Base-by-base conservation (phyloP, 53 echinoderm and acorn worm species). In the Patiria pectinifera region DNA sequence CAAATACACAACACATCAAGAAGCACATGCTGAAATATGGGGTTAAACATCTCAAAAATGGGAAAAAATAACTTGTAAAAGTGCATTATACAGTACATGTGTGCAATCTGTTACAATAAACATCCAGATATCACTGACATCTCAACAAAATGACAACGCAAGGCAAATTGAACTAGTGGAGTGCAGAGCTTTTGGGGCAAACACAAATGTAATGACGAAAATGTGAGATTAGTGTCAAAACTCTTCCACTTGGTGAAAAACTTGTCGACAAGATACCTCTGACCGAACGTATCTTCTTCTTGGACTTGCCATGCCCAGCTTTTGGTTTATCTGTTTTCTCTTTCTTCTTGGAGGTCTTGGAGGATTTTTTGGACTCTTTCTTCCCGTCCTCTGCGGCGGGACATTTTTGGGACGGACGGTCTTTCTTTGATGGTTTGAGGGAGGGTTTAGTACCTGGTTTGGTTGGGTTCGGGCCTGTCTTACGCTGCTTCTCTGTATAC, bases 401-500 rank as follows among this genome's bases (percentile, higher is more conserved):
- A 21, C 86, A 15, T 71, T 53, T 82, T 82, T 82, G 5, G 21
- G 82, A 59, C 58, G 82, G 59, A 14, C n/a, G 13, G 21, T 86
- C 76, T 74, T 77, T 88, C 88, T 88, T 58, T 21, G 35, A 76
- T 21, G 60, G 59, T 25, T 74, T 77, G 59, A 45, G 12, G 78
- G 88, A 62, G 15, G 43, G 78, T 62, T 88, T 88, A 12, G 44
- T 47, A 24, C 19, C 11, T 78, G 88, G 16, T 88, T 88, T 88
- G 26, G 26, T 35, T 14, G 49, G 22, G 62, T 21, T 12, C 4
- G 76, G 60, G 22, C 49, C 76, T 53, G 74, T 75, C n/a, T 62
- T 88, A 77, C 60, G 78, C 26, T 19, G 88, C 43, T 78, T 88
- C 66, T 88, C 88, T 88, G 74, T 24, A 43, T 72, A 66, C 53